Base-by-base conservation (phyloP, 1,140 invertebrate genomes). In the Oncopodura yosiiana region DNA sequence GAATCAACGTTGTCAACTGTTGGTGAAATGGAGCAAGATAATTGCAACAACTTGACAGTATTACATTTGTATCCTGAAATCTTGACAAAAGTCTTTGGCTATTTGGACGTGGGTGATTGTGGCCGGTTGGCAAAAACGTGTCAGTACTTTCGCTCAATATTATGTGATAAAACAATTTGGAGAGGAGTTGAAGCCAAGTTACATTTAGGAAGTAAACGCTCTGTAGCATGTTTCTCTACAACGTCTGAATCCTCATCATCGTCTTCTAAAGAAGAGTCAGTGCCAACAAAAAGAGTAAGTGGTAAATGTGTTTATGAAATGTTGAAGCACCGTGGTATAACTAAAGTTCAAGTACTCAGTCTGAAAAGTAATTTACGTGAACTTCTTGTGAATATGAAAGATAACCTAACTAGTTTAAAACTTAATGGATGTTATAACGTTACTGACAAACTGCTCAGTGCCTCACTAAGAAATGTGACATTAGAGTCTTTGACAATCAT, bases 61-160 rank as follows among this genome's bases (percentile, higher is more conserved):
- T n/a, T n/a, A n/a, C n/a, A n/a, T n/a, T n/a, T 94, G 14, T 94
- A 94, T 71, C 91, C 92, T 2, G 91, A 95, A 69, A 81, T 95
- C 51, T 71, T 96, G 26, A 86, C 89, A 19, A 78, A 92, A 58
- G 94, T 96, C 66, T 95, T 96, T 69, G 80, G 85, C 62, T 83
- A 90, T 70, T 74, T 95, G 62, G 83, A 88, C 11, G 87, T 94
- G 4, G 74, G 81, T 63, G 91, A 94, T 73, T 81, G 89, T 68
- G 89, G 92, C 0, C 73, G 87, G 24, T 90, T 83, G 2, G 87
- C 90, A 2, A 89, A 92, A 72, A 89, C 94, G 53, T 95, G 91
- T 72, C 75, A 78, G 16, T 74, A 84, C 21, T 94, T 91, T 91
- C 72, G 87, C 52, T 90, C 94, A 54, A 90, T 90, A 63, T 71